Base-by-base conservation (phyloP, 1,140 invertebrate species). In the Probaryconus sp. region DNA sequence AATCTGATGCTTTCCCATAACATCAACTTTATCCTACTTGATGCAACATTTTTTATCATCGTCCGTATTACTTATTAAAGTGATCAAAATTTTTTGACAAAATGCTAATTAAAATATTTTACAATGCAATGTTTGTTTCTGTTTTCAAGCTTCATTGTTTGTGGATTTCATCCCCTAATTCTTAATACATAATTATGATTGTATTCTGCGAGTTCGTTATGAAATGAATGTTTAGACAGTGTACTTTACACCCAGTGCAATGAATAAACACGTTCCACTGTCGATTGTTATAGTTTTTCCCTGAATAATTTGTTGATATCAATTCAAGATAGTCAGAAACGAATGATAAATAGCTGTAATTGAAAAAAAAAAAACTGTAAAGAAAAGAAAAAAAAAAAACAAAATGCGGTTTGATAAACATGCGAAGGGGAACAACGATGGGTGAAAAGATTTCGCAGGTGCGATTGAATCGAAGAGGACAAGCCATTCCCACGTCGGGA, bases 401-500 rank as follows among this genome's bases (percentile, higher is more conserved):
- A 30, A 42, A n/a, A 17, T 10, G 14, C 4, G 21, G 17, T 13
- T 26, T 30, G 13, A 42, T 24, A 51, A 51, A 35, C n/a, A 14
- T 6, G 26, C 24, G 42, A 20, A 40, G 31, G 30, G 42, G 58
- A 33, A 50, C n/a, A n/a, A n/a, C 17, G 48, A 60, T 68, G 65
- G 45, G 47, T 65, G 60, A 65, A 60, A 60, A 69, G 48, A 70
- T 70, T 63, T 61, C 45, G 50, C 67, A 76, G 67, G 68, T 68
- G 56, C 42, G 58, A 76, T 69, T 55, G 60, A 67, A 63, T 71
- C 63, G 45, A 60, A 47, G 51, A 71, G 68, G 63, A 71, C 67
- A 55, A 70, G 61, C 48, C 20, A 76, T 76, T 76, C 74, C 63
- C 72, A 73, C 72, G 58, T 61, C 53, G 47, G 42, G 40, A 40